Evolutionary conservation across 2,888 invertebrate genomes (phyloP).

Genomic region (Gisinianus flammeolus): DNA sequence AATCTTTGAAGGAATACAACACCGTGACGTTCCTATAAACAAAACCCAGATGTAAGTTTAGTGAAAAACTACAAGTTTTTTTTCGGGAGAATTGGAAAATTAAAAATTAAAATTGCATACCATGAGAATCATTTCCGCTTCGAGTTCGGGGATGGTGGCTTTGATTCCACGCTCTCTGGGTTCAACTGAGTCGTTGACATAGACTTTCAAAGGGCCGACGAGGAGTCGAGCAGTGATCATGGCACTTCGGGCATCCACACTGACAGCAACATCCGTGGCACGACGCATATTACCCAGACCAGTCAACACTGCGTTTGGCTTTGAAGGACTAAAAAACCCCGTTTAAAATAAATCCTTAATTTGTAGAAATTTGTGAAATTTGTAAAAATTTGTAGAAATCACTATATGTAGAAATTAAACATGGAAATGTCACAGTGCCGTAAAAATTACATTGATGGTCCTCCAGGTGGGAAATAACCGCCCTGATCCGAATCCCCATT

Average conservation of each 20-base stretch:
- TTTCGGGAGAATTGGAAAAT: no score
- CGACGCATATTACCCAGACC: conserved; percentile 55
- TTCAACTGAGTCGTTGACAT: conserved; percentile 56
- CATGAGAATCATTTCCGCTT: no score
- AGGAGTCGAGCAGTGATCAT: no score
- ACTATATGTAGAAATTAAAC: background rate
- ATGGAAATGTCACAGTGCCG: background rate
- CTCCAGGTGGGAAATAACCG: conserved; percentile 57
- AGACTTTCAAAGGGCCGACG: conserved; percentile 55
- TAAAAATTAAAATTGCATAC: no score
- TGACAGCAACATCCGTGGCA: conserved; percentile 56
- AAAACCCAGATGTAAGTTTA: no score
- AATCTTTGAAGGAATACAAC: conserved; percentile 58
- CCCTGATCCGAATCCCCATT: conserved; percentile 54
- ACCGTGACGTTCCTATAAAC: conserved; percentile 58
- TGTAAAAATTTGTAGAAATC: conserved; percentile 18
- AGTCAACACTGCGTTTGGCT: conserved; percentile 55
- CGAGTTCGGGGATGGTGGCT: no score
- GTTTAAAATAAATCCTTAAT: no score
- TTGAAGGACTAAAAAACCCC: conserved; percentile 50
- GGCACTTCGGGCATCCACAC: conserved; percentile 57
- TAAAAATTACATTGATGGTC: conserved; percentile 57
- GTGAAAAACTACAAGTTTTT: no score
- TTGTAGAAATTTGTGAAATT: no score
- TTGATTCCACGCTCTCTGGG: conserved; percentile 56